Conservation (phyloP, 2,113 vertebrate species). For the Speoplatyrhinus poulsoni region DNA sequence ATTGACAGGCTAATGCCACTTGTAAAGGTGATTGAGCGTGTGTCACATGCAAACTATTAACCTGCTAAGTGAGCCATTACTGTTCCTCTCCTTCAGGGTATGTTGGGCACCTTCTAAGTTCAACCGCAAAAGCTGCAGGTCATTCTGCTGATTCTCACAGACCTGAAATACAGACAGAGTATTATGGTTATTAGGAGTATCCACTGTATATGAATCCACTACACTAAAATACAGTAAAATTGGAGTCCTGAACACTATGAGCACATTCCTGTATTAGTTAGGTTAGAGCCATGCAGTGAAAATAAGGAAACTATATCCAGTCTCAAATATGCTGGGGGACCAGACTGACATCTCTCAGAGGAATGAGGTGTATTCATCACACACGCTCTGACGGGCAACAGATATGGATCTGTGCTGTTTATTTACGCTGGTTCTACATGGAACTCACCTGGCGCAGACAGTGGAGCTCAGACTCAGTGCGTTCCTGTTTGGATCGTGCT, state of each 20-base stretch:
- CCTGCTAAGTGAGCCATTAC: constrained; percentile 63
- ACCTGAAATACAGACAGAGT: constrained; percentile 72
- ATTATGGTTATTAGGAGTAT: not conserved
- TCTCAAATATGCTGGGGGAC: constrained; percentile 57
- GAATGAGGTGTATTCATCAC: constrained; percentile 15
- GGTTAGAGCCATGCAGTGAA: constrained; percentile 9
- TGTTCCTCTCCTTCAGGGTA: constrained; percentile 59
- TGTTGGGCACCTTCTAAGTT: constrained; percentile 80
- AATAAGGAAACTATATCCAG: not conserved
- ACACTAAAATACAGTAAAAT: no score
- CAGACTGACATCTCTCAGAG: constrained; percentile 28
- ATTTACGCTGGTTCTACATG: not conserved
- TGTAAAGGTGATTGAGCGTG: no score
- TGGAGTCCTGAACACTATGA: no score
- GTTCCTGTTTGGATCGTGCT: constrained; percentile 83
- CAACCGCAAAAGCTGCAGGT: constrained; percentile 83
- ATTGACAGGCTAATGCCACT: no score
- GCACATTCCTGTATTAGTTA: not conserved
- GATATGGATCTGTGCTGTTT: no score
- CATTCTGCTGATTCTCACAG: constrained; percentile 83
- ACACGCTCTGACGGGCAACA: no score
- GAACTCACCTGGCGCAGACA: constrained; percentile 79
- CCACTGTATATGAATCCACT: no score
- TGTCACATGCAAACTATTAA: constrained; percentile 44
- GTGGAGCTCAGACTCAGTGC: constrained; percentile 77